Conservation (phyloP, 2,888 invertebrate species). For the Brachyptera putata region DNA sequence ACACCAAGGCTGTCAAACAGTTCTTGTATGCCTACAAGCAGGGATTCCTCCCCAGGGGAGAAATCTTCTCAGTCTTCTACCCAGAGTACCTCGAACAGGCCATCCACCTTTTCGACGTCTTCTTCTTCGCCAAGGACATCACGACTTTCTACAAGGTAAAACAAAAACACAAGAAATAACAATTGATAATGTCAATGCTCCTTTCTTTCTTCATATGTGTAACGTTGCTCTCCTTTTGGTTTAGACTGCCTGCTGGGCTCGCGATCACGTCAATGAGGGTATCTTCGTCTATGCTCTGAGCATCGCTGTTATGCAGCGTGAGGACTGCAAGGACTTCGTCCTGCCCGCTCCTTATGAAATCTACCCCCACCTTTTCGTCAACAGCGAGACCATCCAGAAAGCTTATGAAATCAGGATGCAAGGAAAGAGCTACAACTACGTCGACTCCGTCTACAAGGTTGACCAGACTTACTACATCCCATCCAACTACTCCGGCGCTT, state of each 20-base stretch:
- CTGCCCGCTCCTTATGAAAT: constrained; percentile 67
- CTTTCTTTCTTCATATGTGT: background rate
- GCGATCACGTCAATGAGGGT: constrained; percentile 58
- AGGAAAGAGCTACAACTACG: constrained; percentile 6
- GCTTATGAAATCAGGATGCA: constrained; percentile 32
- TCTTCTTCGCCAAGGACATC: constrained; percentile 58
- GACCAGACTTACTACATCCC: constrained; percentile 27
- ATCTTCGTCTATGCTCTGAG: constrained; percentile 61
- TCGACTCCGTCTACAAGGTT: constrained; percentile 15
- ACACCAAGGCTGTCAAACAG: constrained; percentile 36
- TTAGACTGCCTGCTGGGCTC: constrained; percentile 60
- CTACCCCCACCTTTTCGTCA: constrained; percentile 60
- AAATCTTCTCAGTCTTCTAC: constrained; percentile 48
- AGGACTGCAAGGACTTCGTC: constrained; percentile 54
- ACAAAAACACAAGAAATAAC: background rate
- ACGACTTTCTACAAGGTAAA: constrained; percentile 52
- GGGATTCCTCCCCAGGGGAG: constrained; percentile 48
- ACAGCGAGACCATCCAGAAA: constrained; percentile 55
- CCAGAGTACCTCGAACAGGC: constrained; percentile 48
- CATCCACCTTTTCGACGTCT: constrained; percentile 50
- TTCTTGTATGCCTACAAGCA: constrained; percentile 37
- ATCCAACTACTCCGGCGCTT: constrained; percentile 30
- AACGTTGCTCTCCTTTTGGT: background rate
- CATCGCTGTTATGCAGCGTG: constrained; percentile 55
- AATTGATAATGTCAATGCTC: background rate